Evolutionary conservation across 2,113 vertebrate genomes (phyloP).

Genomic region (Thalassoma bifasciatum): DNA sequence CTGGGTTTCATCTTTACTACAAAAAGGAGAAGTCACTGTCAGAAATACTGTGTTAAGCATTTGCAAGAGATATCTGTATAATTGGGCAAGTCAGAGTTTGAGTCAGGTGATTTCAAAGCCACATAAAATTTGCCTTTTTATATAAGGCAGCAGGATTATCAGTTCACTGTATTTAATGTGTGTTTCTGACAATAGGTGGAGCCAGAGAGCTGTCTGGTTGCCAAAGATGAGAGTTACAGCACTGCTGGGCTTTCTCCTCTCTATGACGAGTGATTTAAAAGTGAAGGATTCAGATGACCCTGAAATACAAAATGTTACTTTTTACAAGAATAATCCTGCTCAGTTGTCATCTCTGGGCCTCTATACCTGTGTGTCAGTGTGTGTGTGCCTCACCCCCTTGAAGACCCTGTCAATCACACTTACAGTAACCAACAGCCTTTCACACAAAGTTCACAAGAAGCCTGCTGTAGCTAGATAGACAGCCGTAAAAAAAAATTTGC

Average conservation of each 20-base stretch:
- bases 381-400: too few species aligned
- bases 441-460: too few species aligned
- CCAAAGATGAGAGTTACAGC: not conserved
- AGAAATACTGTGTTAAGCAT: not conserved
- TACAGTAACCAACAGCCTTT: too few species aligned
- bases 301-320: too few species aligned
- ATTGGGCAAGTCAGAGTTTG: not conserved
- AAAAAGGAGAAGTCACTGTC: not conserved
- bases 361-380: too few species aligned
- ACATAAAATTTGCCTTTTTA: not conserved
- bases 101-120: not conserved
- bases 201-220: conserved; percentile 41
- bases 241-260: not conserved
- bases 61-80: not conserved
- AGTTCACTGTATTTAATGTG: not conserved
- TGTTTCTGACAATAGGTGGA: conserved; percentile 57
- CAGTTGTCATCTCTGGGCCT: too few species aligned
- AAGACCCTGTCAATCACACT: too few species aligned
- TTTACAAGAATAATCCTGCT: too few species aligned
- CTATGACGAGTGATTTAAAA: too few species aligned
- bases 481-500: too few species aligned
- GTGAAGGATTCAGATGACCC: too few species aligned
- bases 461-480: too few species aligned
- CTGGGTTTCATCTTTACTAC: not conserved
- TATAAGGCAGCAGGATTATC: not conserved